Base-by-base conservation (phyloP, 2,113 vertebrate species). In the Uropsilus gracilis region DNA sequence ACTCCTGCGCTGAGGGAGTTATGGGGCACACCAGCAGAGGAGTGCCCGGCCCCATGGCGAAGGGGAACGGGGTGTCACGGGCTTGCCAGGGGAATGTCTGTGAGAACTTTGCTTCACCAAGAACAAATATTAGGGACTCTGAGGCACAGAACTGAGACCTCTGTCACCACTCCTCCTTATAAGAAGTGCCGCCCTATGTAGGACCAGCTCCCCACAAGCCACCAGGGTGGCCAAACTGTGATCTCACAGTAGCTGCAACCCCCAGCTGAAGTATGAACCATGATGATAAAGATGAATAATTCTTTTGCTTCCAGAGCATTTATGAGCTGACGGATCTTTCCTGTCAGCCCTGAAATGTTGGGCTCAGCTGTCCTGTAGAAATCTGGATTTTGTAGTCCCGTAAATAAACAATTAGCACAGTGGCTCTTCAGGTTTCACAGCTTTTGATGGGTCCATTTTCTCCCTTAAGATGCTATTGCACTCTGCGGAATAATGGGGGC, bases 241-340 rank as follows among this genome's bases (percentile, higher is more conserved):
- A 86, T 66, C 83, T 82, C 76, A 85, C 42, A 42, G 71, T 53
- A 44, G 28, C 81, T 83, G 85, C 50, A 92, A 85, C 82, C 26
- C 26, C 39, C 81, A 87, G 81, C 87, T 94, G 75, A 91, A 88
- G 87, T 53, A 75, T 55, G 73, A 86, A 69, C 87, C 1, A 9
- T 32, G 46, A 72, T 48, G 85, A 89, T 84, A 13, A 85, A 57
- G 87, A 78, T 20, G 39, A 39, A 9, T 91, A 53, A 78, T 57
- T 84, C 73, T 71, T 46, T 28, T 14, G 50, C 48, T 55, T 66
- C 48, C 14, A 1, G 59, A 61, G 26, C 55, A 57, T 20, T 42
- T 26, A 46, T 18, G 77, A 44, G 48, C 30, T 61, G 63, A 64
- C 84, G 86, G 66, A 12, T 85, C 71, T 94, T n/a, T 91, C 6